Base-by-base conservation (phyloP, 2,888 invertebrate genomes). In the Zaprionus lineosus region DNA sequence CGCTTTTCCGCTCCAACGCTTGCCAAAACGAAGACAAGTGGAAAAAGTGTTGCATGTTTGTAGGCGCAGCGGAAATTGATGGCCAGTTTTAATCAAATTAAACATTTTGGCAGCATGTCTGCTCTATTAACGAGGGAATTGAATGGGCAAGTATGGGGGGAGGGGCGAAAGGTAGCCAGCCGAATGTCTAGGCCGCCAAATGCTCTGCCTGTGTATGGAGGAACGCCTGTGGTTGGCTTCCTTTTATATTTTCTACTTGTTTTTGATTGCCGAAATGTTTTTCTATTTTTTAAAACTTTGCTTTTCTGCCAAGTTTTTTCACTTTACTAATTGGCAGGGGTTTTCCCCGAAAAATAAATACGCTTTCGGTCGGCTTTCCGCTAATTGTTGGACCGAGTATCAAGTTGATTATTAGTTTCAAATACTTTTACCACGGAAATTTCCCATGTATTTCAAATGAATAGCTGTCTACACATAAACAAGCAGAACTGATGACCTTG, bases 51-150 rank as follows among this genome's bases (percentile, higher is more conserved):
- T 61, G 76, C 58, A 61, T 78, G 43, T 53, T 33, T 52, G 39
- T 15, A 28, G 67, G 67, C 58, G 63, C 57, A 48, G 34, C 37
- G 40, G 26, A 69, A 69, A 57, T 84, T 65, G 66, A 82, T 69
- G 65, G 51, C 15, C 46, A 41, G 39, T 47, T 63, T 79, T 65
- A 72, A 84, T 79, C 62, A 83, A 72, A 72, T 75, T 63, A 65
- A 71, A 71, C 66, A 43, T 24, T 34, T 58, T 56, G 73, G 55
- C 70, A 69, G 24, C 33, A 24, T 44, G 50, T 34, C 41, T 44
- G 39, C 24, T 14, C 19, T 21, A 6, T 55, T 39, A 24, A 52
- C 51, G 16, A 24, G 26, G 26, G n/a, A 31, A 8, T 18, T 14
- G n/a, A n/a, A n/a, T n/a, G n/a, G n/a, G n/a, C n/a, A n/a, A n/a